Evolutionary conservation across 1,140 invertebrate genomes (phyloP).

Genomic region (Meteorus sp.): DNA sequence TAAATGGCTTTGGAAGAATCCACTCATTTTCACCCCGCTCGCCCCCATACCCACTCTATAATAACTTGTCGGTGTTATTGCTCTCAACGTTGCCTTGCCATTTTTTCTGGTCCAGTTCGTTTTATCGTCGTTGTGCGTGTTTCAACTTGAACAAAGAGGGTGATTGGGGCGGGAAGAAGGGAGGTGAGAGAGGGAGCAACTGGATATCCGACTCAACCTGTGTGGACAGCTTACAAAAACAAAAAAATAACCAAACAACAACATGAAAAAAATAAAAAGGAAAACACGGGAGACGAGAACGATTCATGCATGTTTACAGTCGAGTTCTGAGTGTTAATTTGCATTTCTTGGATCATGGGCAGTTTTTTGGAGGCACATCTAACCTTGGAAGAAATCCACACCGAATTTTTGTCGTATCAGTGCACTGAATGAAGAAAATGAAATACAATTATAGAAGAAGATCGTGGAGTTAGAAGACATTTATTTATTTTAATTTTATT

Average conservation of each 20-base stretch:
- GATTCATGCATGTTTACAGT: constrained; percentile 3
- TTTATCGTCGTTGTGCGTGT: constrained; percentile 8
- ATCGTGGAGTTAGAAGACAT: not conserved
- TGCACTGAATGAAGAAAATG: too few species aligned
- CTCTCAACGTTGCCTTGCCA: not conserved
- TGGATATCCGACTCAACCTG: not conserved
- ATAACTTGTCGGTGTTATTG: not conserved
- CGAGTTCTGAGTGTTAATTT: constrained; percentile 2
- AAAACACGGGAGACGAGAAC: constrained; percentile 2
- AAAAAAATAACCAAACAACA: not conserved
- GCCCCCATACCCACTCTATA: not conserved
- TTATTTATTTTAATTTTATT: not conserved
- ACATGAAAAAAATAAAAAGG: not conserved
- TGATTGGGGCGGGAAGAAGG: not conserved
- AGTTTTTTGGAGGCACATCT: not conserved
- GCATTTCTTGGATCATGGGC: constrained; percentile 10
- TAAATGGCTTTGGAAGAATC: too few species aligned
- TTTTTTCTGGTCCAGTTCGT: not conserved
- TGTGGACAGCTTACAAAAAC: not conserved
- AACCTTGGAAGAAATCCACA: not conserved
- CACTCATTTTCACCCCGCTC: too few species aligned
- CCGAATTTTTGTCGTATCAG: too few species aligned
- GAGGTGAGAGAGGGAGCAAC: not conserved
- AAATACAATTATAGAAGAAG: too few species aligned
- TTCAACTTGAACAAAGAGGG: not conserved